Base-by-base conservation (phyloP, 2,888 invertebrate species). In the Muschampia staudingeri region DNA sequence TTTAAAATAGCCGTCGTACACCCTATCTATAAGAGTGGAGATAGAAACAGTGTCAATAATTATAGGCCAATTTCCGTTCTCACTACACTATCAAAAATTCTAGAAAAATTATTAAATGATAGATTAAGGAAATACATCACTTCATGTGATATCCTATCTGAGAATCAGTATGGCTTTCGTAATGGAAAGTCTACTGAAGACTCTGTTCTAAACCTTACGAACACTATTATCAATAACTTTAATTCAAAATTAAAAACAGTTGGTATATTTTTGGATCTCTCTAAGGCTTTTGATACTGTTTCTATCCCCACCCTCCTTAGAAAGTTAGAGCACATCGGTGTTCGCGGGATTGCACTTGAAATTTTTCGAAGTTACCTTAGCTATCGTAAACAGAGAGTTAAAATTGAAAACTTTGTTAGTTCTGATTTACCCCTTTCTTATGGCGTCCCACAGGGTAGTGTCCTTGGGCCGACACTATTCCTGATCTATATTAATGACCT, bases 211-310 rank as follows among this genome's bases (percentile, higher is more conserved):
- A 52, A 52, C 7, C 52, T 52, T 7, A 52, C 52, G 11, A 52
- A 52, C n/a, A 52, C 52, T n/a, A 52, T 52, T 12, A 52, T 52
- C n/a, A n/a, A 12, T 3, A 52, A 52, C 52, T n/a, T 52, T 12
- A 52, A 52, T 52, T 52, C 52, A 6, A 52, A 52, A 52, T 52
- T 52, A 52, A 52, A 52, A 52, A 52, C 52, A 52, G n/a, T 52
- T 16, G 52, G 52, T 52, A 52, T 52, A 12, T 52, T 52, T 52
- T n/a, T 52, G 52, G 52, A 52, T n/a, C 52, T 52, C n/a, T 16
- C 52, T 5, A 52, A 52, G 52, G 52, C 52, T 5, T 52, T 52
- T 52, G 52, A 52, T 16, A 52, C 52, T 52, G n/a, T 52, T 16
- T 52, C 52, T 7, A 52, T 52, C 7, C 52, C 52, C n/a, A 52